Evolutionary conservation across 2,888 invertebrate genomes (phyloP), one percentile per base, ranked within the genome.

Genomic region (Caenorhabditis sinica): DNA sequence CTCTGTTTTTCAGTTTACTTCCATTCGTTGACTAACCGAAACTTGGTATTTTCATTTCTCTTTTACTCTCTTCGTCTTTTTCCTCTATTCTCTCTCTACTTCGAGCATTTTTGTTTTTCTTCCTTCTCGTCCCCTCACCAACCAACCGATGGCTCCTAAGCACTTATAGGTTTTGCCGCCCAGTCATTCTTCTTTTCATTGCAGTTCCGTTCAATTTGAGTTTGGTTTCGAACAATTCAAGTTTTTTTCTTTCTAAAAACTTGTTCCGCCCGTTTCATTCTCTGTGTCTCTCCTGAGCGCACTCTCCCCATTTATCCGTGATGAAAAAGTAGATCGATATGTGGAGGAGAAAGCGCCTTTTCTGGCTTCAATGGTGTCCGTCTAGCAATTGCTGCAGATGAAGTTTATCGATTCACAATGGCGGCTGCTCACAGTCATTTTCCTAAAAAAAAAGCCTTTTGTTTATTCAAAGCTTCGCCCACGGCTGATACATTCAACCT

Each of bases 301-400:
- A 13, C 45, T 66, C 53, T 69, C 69, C 71, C 51, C 15, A 2
- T 40, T 61, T 30, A 77, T 61, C 61, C 61, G 23, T 23, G 28
- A 61, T 69, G 69, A 53, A 74, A 68, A 74, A 53, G 74, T 69
- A 73, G 69, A 74, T 74, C 81, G 81, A 81, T 74, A 61, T 36
- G 6, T 49, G 49, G 6, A n/a, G 49, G 49, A 49, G 3, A 49
- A 73, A 6, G 51, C 51, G 45, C 30, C 81, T 40, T 65, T 72
- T 79, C 13, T 63, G 61, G 71, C 60, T 58, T 69, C 66, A n/a
- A n/a, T n/a, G n/a, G n/a, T n/a, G n/a, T 66, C 23, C 15, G 25
- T 28, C 40, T 43, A 6, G 2, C 45, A 13, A 6, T 30, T 6
- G 20, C 9, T 33, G 11, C n/a, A n/a, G 0, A 11, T 2, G n/a